Evolutionary conservation across 2,888 invertebrate genomes (phyloP).

Genomic region (Ormyrus nitidulus): DNA sequence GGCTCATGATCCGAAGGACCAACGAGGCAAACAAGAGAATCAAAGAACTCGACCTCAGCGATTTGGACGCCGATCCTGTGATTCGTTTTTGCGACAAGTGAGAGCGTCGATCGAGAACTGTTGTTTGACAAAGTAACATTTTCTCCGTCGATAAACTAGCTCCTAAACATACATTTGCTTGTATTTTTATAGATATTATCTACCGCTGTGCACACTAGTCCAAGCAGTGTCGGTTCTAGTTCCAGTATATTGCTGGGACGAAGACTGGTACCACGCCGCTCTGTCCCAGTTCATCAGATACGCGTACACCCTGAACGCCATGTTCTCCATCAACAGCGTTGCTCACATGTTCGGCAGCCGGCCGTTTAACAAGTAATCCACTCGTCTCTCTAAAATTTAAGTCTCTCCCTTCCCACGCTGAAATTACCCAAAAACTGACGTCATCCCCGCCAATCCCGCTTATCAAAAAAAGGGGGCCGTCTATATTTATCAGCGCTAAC

Average conservation of each 20-base stretch:
- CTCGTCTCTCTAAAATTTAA: neutral
- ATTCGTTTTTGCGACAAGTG: conserved; percentile 87
- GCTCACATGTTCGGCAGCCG: conserved; percentile 76
- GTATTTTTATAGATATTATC: conserved; percentile 57
- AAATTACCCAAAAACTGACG: no score
- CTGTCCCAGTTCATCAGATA: conserved; percentile 81
- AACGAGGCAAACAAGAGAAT: conserved; percentile 84
- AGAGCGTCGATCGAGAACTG: neutral
- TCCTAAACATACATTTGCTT: neutral
- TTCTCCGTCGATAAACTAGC: neutral
- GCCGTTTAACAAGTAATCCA: conserved; percentile 60
- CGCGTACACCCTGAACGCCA: conserved; percentile 81
- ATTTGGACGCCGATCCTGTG: conserved; percentile 83
- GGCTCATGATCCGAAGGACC: conserved; percentile 88
- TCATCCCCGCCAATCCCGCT: no score
- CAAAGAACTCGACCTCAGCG: conserved; percentile 84
- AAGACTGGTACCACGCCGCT: conserved; percentile 79
- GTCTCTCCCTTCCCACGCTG: no score
- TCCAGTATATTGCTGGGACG: conserved; percentile 84
- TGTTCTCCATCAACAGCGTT: conserved; percentile 90
- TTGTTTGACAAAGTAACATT: no score
- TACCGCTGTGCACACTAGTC: conserved; percentile 78
- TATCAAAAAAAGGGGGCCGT: no score
- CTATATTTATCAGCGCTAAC: no score
- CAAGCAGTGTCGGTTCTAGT: conserved; percentile 81